Base-by-base conservation (phyloP, 2,797 vertebrate genomes). In the Prunella strophiata region DNA sequence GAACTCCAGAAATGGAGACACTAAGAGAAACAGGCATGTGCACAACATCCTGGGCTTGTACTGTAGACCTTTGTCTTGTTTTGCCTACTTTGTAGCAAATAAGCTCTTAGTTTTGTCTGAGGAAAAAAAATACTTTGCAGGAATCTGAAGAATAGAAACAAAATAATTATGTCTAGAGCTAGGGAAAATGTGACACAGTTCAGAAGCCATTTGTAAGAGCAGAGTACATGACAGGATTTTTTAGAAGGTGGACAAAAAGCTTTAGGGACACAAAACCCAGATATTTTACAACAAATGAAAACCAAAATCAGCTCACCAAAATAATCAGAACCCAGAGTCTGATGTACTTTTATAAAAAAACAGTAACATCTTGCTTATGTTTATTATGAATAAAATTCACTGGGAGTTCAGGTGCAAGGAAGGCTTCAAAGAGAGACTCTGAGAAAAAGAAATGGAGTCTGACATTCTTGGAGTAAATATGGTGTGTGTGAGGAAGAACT, bases 361-460 rank as follows among this genome's bases (percentile, higher is more conserved):
- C 32, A 73, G 51, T 75, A 85, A 70, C 45, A 84, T 17, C n/a
- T 73, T 73, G 55, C 25, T 34, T 71, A 19, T 45, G 18, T 50
- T 68, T 68, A 71, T 4, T 48, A 36, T 1, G 29, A 88, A 21
- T 50, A 90, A 92, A 81, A 84, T 51, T 70, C 68, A 63, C 18
- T 47, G 16, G 19, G n/a, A 86, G 38, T n/a, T 87, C 36, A 91
- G 86, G 38, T 47, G 51, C n/a, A 85, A 82, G 88, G 62, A 89
- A 50, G 62, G 36, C 45, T 88, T 95, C 77, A 80, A 42, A 63
- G 36, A 22, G 47, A 90, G 63, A 86, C 72, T 80, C 78, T 72
- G 83, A 88, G 84, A 94, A 94, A 93, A 85, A 88, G 74, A 91
- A 97, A 84, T 23, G 83, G 75, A 86, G 50, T 91, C 95, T 42